phyloP scores from a whole-genome alignment of 2,888 invertebrate genomes.

The Troides oblongomaculatus region DNA sequence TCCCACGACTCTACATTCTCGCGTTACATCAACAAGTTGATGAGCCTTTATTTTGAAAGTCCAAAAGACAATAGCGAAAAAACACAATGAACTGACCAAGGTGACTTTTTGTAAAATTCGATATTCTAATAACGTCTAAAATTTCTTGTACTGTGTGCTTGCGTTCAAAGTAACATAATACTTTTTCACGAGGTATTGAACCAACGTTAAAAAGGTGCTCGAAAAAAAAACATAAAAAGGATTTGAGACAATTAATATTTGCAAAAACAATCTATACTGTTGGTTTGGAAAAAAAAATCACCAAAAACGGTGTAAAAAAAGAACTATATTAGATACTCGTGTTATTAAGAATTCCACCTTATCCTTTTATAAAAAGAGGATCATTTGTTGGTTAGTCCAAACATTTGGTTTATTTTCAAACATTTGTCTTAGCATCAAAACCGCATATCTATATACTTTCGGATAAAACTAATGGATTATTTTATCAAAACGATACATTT shows the following conservation, averaged over 20 bases:
- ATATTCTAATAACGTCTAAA: slow-evolving; percentile 28
- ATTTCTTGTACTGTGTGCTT: slow-evolving; percentile 18
- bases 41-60: slow-evolving; percentile 25
- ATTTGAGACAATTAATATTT: too few relatives aligned
- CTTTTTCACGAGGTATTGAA: background rate
- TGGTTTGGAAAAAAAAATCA: background rate
- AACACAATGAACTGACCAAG: slow-evolving; percentile 25
- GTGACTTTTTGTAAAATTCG: slow-evolving; percentile 28
- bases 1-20: slow-evolving; percentile 29
- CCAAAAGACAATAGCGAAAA: slow-evolving; percentile 22
- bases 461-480: slow-evolving; percentile 5
- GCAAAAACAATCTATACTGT: too few relatives aligned
- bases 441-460: background rate
- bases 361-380: too few relatives aligned
- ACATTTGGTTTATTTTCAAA: too few relatives aligned
- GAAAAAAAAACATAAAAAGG: too few relatives aligned
- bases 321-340: too few relatives aligned
- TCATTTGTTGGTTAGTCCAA: too few relatives aligned
- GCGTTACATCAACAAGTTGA: slow-evolving; percentile 23
- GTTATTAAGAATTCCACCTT: background rate
- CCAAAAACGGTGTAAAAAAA: background rate
- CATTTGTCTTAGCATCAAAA: too few relatives aligned
- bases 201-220: too few relatives aligned
- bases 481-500: slow-evolving; percentile 5
- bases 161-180: slow-evolving; percentile 3